phyloP scores from a whole-genome alignment of 2,797 vertebrate species.

The Remorina albescens region DNA sequence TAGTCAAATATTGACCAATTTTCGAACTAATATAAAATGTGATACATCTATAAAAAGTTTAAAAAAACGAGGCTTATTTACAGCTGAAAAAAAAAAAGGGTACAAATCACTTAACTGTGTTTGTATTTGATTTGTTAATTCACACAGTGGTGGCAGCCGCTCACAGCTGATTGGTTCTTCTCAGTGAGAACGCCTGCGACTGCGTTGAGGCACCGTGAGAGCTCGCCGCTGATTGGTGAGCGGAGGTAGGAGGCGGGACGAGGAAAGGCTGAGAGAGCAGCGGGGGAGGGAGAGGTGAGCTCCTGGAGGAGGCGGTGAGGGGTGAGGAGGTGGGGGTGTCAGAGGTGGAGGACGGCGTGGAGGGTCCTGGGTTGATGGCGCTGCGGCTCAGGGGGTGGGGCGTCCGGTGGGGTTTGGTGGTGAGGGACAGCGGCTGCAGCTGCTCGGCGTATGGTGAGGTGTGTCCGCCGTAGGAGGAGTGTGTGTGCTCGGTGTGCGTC shows the following conservation, averaged over 20 bases:
- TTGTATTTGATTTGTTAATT: slow-evolving; percentile 7
- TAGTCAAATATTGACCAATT: slow-evolving; percentile 99
- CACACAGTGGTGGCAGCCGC: neutral
- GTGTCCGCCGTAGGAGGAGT: slow-evolving; percentile 43
- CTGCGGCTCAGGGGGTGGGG: slow-evolving; percentile 56
- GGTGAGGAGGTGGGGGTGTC: slow-evolving; percentile 73
- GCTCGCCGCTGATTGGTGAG: slow-evolving; percentile 78
- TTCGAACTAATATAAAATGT: slow-evolving; percentile 87
- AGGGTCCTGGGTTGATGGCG: slow-evolving; percentile 36
- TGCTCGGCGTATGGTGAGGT: slow-evolving; percentile 84
- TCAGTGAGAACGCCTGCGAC: slow-evolving; percentile 88
- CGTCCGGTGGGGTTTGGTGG: slow-evolving; percentile 88
- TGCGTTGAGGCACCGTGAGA: slow-evolving; percentile 86
- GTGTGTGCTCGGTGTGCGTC: slow-evolving; percentile 88
- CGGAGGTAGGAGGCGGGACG: slow-evolving; percentile 79
- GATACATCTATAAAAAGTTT: slow-evolving; percentile 74
- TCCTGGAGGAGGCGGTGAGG: slow-evolving; percentile 55
- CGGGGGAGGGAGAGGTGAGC: slow-evolving; percentile 75
- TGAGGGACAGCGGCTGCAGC: slow-evolving; percentile 93
- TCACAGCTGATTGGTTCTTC: slow-evolving; percentile 85
- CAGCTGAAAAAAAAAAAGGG: slow-evolving; percentile 68
- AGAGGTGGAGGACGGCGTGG: slow-evolving; percentile 63
- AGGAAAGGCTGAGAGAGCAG: slow-evolving; percentile 85
- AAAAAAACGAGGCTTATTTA: slow-evolving; percentile 76
- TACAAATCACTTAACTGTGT: slow-evolving; percentile 5